Conservation (phyloP, 2,797 vertebrate genomes). For the Linurgus olivaceus region DNA sequence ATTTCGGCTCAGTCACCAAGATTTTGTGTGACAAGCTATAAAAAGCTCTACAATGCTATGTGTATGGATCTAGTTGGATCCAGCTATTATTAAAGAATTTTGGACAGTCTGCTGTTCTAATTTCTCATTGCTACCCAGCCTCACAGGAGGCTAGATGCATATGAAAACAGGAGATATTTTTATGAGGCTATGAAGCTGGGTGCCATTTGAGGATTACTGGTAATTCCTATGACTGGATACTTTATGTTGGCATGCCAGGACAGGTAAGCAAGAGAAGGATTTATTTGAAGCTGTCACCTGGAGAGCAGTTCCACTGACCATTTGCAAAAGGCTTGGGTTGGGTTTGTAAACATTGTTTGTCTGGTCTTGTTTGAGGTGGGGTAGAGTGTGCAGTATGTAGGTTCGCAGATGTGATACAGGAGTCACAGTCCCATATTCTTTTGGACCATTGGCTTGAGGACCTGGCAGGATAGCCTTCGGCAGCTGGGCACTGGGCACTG, state of each 20-base stretch:
- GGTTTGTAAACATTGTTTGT: background rate
- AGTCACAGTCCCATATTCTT: background rate
- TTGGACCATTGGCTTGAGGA: background rate
- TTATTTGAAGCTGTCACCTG: background rate
- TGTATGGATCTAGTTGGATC: background rate
- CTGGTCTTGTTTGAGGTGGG: background rate
- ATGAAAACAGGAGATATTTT: background rate
- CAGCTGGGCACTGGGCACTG: background rate
- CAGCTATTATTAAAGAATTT: background rate
- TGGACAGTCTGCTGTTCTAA: background rate
- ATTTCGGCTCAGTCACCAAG: background rate
- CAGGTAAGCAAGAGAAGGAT: background rate
- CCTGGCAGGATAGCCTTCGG: background rate
- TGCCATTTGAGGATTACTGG: background rate
- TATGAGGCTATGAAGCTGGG: background rate
- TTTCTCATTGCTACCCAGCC: background rate
- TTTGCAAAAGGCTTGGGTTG: background rate
- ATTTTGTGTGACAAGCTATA: constrained; percentile 2
- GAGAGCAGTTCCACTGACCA: background rate
- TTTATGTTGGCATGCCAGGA: background rate
- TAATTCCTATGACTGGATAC: background rate
- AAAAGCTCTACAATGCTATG: background rate
- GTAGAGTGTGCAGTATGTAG: background rate
- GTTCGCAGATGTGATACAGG: background rate
- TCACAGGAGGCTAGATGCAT: background rate